phyloP scores from a whole-genome alignment of 2,113 vertebrate species.

The Arothron firmamentum region DNA sequence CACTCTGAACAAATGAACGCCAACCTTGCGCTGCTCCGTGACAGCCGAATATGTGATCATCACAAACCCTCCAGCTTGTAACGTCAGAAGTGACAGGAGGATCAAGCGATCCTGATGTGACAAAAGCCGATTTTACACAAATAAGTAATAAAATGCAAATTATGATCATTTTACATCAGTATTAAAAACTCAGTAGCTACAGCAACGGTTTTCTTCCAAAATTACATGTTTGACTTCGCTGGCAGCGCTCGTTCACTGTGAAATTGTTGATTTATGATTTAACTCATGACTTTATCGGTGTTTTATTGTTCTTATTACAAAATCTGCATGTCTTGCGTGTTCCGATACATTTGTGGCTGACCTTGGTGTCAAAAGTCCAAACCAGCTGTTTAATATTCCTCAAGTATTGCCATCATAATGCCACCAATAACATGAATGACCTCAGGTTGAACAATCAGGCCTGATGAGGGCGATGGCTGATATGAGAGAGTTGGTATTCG shows the following conservation, averaged over 20 bases:
- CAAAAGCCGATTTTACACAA: neutral
- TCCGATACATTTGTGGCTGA: no score
- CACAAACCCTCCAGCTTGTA: no score
- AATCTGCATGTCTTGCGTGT: neutral
- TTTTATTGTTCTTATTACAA: no score
- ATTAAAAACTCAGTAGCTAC: neutral
- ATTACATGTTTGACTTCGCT: neutral
- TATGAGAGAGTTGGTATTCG: constrained; percentile 77
- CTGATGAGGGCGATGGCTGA: constrained; percentile 65
- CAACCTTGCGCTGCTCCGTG: neutral
- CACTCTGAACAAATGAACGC: neutral
- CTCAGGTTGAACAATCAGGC: constrained; percentile 70
- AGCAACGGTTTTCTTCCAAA: constrained; percentile 30
- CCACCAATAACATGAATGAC: constrained; percentile 66
- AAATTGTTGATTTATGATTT: neutral
- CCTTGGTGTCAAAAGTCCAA: constrained; percentile 16
- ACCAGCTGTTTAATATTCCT: constrained; percentile 57
- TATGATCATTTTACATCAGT: neutral
- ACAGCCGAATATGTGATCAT: no score
- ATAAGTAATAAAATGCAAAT: neutral
- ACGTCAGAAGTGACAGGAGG: no score
- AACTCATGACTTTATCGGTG: neutral
- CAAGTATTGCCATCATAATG: constrained; percentile 64
- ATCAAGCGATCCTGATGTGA: no score
- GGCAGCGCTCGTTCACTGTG: neutral